Percentiles rank a stretch among this genome's conserved stretches.
These are phyloP conservation scores for Epinephelus cyanopodus DNA, from an alignment of 2,113 vertebrate species.

Conservation along the genomic window DNA sequence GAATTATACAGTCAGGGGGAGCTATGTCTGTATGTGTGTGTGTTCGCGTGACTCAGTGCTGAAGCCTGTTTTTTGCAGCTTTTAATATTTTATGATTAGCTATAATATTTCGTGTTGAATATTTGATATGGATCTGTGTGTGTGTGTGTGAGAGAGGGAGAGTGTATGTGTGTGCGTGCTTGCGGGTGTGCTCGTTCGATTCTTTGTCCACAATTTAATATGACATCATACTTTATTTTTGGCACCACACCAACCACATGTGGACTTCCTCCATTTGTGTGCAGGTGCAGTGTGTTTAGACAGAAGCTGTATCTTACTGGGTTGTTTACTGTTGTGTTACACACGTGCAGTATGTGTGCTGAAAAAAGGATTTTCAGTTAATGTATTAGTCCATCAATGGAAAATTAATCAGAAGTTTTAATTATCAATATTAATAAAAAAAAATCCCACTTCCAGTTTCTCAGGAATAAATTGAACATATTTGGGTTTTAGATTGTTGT, in stretches of 20 bases:
- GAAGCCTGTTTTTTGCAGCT: conserved; percentile 43
- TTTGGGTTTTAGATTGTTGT: not conserved
- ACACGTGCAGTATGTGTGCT: not conserved
- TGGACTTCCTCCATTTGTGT: conserved; percentile 56
- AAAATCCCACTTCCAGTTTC: not conserved
- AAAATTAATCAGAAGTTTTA: not conserved
- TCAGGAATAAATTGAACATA: not conserved
- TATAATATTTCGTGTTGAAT: conserved; percentile 63
- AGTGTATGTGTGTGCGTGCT: conserved; percentile 3
- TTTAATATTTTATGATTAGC: conserved; percentile 73
- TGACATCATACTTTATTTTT: conserved; percentile 70
- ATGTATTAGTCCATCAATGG: not conserved
- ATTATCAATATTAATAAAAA: not conserved
- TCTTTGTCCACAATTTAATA: conserved; percentile 42
- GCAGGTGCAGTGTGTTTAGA: conserved; percentile 47
- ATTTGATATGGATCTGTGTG: conserved; percentile 47
- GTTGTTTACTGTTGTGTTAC: not conserved
- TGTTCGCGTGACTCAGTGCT: conserved; percentile 52
- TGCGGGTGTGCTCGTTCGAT: not conserved
- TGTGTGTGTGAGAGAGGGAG: not conserved
- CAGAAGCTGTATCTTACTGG: not conserved
- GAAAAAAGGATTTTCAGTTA: not conserved
- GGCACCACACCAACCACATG: conserved; percentile 24
- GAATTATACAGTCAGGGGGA: conserved; percentile 78
- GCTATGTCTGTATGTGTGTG: conserved; percentile 41